Conservation (phyloP, 2,113 vertebrate species). For the Nansenia antarctica region DNA sequence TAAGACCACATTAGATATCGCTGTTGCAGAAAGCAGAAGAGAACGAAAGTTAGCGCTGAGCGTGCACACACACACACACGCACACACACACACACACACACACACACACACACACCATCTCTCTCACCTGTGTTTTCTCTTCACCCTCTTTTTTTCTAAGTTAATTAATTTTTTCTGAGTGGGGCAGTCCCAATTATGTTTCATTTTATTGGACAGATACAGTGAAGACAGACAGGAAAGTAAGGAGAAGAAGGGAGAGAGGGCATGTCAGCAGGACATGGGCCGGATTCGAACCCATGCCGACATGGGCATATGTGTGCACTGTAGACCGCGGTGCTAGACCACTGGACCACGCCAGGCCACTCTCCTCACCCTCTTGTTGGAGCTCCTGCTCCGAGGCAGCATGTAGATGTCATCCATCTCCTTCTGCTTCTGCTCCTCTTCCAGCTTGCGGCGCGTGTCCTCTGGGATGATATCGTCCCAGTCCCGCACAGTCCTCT, state of each 20-base stretch:
- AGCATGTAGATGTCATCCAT: conserved; percentile 97
- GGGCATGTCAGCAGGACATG: no score
- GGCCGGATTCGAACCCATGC: no score
- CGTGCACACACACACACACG: background rate
- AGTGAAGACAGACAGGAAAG: background rate
- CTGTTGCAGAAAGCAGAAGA: background rate
- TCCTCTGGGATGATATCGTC: conserved; percentile 96
- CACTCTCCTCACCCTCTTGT: conserved; percentile 83
- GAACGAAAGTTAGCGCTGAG: background rate
- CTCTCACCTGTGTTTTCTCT: no score
- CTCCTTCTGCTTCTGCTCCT: conserved; percentile 94
- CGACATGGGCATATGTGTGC: no score
- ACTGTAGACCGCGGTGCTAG: no score
- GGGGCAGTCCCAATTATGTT: background rate
- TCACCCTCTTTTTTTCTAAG: no score
- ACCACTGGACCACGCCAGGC: no score
- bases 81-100: background rate
- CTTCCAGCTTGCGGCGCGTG: conserved; percentile 89
- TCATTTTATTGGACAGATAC: background rate
- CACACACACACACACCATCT: background rate
- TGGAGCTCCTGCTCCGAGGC: conserved; percentile 94
- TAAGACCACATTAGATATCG: background rate
- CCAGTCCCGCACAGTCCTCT: conserved; percentile 83
- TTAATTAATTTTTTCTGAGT: no score
- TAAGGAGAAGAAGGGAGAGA: no score